A percentile compares a stretch with the other conserved stretches of the same genome.
Evolutionary conservation across 2,888 invertebrate species (phyloP).

Genomic region (Synanthedon andrenaeformis): DNA sequence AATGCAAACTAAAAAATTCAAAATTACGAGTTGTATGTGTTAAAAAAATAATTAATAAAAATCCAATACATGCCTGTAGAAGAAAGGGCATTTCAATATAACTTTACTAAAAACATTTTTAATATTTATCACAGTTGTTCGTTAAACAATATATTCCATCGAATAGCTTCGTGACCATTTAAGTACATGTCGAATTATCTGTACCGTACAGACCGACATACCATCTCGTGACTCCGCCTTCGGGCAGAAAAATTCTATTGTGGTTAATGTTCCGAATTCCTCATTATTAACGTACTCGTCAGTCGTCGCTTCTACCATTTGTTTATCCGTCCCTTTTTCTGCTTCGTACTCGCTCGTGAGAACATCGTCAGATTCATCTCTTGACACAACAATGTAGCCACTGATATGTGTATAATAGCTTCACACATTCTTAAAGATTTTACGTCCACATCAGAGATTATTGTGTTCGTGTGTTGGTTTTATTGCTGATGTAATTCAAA

Average conservation of each 20-base stretch:
- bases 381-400: constrained; percentile 27
- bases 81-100: no score
- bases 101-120: no score
- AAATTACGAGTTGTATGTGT: no score
- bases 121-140: no score
- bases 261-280: constrained; percentile 62
- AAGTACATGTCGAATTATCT: constrained; percentile 33
- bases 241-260: constrained; percentile 64
- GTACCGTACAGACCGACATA: constrained; percentile 24
- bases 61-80: no score
- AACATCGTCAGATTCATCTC: constrained; percentile 23
- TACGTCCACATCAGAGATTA: constrained; percentile 33
- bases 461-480: no score
- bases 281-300: constrained; percentile 51
- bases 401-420: constrained; percentile 4
- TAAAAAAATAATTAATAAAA: no score
- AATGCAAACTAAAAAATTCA: no score
- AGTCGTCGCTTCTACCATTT: constrained; percentile 27
- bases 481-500: no score
- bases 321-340: constrained; percentile 36
- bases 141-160: constrained; percentile 15
- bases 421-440: constrained; percentile 37
- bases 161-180: constrained; percentile 37
- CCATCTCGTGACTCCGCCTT: constrained; percentile 49
- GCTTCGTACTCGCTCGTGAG: constrained; percentile 23